These are phyloP conservation scores for Scomber scombrus DNA, from an alignment of 2,113 vertebrate genomes.

Conservation along the genomic window DNA sequence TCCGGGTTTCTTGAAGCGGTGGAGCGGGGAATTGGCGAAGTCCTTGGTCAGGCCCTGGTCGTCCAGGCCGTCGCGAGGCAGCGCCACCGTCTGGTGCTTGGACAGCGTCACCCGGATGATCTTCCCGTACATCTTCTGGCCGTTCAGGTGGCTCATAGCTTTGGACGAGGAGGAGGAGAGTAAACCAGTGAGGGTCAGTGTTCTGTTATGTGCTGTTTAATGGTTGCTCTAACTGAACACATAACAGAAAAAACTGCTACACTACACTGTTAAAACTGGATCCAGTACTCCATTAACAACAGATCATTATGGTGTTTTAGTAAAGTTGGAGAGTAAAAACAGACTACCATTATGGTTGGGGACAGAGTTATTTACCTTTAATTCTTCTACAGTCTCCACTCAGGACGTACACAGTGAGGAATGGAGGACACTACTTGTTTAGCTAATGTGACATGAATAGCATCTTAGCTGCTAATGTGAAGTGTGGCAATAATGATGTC, in stretches of 20 bases:
- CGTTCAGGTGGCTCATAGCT: conserved; percentile 99
- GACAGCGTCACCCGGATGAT: conserved; percentile 97
- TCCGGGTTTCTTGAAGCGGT: conserved; percentile 97
- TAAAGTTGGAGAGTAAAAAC: too few species aligned
- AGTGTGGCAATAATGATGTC: too few species aligned
- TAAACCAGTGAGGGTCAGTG: background rate
- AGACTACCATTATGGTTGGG: too few species aligned
- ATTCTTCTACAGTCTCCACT: too few species aligned
- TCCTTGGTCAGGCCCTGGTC: conserved; percentile 98
- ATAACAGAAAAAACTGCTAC: background rate
- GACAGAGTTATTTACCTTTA: too few species aligned
- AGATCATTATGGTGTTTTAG: background rate
- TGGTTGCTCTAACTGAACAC: background rate
- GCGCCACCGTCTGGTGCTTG: conserved; percentile 96
- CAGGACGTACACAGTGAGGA: too few species aligned
- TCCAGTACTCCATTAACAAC: background rate
- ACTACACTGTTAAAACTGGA: background rate
- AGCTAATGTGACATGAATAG: too few species aligned
- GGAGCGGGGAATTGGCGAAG: conserved; percentile 96
- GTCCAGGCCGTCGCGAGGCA: conserved; percentile 96
- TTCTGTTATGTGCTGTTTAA: background rate
- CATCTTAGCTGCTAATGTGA: too few species aligned
- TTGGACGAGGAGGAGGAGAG: background rate
- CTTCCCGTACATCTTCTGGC: conserved; percentile 98
- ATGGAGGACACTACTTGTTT: too few species aligned